These are phyloP conservation scores for Chunga burmeisteri DNA, from an alignment of 2,113 vertebrate species.

Conservation along the genomic window DNA sequence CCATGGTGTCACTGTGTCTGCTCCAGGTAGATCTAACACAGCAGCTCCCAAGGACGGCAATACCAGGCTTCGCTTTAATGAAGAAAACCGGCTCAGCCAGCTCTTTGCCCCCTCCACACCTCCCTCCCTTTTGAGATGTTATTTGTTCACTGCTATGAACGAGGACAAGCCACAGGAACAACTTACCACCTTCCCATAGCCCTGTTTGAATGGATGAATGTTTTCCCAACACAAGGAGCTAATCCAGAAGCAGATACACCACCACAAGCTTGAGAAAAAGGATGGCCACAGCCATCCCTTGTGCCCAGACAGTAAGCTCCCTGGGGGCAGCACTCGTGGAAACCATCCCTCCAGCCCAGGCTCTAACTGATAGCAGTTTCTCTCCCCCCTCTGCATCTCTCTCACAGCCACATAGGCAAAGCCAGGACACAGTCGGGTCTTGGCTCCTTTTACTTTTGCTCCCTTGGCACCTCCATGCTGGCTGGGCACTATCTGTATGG, in stretches of 20 bases:
- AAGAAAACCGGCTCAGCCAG: not conserved
- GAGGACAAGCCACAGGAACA: not conserved
- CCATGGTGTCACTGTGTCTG: not conserved
- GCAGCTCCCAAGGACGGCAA: not conserved
- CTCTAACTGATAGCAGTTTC: not conserved
- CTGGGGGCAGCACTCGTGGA: not conserved
- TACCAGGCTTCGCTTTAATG: not conserved
- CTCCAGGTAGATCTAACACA: not conserved
- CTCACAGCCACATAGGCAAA: not conserved
- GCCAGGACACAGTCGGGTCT: not conserved
- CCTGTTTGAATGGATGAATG: not conserved
- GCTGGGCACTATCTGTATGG: not conserved
- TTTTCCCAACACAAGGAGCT: not conserved
- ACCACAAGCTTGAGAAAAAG: not conserved
- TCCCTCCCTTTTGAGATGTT: fast-evolving
- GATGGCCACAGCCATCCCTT: not conserved
- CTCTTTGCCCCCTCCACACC: not conserved
- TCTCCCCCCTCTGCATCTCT: not conserved
- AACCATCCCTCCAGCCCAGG: not conserved
- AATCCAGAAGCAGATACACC: not conserved
- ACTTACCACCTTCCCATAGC: not conserved
- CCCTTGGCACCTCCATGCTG: not conserved
- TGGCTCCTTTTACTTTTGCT: not conserved
- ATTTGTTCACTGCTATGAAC: not conserved
- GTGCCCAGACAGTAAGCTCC: not conserved